These are phyloP conservation scores for Lepidocyrtinus sp. DNA, from an alignment of 2,888 invertebrate species.

Conservation along the genomic window DNA sequence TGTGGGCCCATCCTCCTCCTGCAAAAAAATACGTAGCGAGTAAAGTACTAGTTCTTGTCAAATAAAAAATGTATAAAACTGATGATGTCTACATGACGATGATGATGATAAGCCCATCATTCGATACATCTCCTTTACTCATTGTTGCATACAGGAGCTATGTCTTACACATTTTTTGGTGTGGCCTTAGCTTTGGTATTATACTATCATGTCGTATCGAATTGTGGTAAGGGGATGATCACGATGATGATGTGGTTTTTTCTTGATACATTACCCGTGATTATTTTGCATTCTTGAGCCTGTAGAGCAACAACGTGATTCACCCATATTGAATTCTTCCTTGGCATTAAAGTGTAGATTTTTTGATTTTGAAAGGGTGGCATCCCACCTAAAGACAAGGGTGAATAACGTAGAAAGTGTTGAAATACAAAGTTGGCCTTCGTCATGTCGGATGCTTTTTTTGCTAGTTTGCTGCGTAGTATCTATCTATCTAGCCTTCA, in stretches of 20 bases:
- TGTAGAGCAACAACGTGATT: constrained; percentile 42
- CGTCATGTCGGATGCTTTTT: no score
- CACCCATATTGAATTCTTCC: constrained; percentile 27
- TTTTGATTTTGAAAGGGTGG: constrained; percentile 23
- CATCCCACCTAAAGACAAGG: background rate
- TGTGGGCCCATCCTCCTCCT: constrained; percentile 49
- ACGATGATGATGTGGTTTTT: constrained; percentile 45
- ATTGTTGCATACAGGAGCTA: constrained; percentile 28
- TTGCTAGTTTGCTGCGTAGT: no score
- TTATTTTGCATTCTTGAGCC: background rate
- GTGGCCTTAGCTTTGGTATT: background rate
- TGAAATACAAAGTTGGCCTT: constrained; percentile 45
- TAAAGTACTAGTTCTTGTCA: constrained; percentile 45
- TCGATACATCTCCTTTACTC: constrained; percentile 40
- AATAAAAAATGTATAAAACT: constrained; percentile 27
- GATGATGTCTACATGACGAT: constrained; percentile 26
- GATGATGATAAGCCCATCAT: constrained; percentile 40
- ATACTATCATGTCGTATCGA: no score
- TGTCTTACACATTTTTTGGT: background rate
- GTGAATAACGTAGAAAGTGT: background rate
- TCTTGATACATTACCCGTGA: constrained; percentile 21
- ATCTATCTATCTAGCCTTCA: no score
- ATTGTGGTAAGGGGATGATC: no score
- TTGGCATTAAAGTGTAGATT: constrained; percentile 23
- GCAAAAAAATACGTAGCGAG: constrained; percentile 26